A percentile compares a stretch with the other conserved stretches of the same genome.
These are phyloP conservation scores for Mustela lutreola DNA, from an alignment of 2,113 vertebrate genomes.

Conservation along the genomic window DNA sequence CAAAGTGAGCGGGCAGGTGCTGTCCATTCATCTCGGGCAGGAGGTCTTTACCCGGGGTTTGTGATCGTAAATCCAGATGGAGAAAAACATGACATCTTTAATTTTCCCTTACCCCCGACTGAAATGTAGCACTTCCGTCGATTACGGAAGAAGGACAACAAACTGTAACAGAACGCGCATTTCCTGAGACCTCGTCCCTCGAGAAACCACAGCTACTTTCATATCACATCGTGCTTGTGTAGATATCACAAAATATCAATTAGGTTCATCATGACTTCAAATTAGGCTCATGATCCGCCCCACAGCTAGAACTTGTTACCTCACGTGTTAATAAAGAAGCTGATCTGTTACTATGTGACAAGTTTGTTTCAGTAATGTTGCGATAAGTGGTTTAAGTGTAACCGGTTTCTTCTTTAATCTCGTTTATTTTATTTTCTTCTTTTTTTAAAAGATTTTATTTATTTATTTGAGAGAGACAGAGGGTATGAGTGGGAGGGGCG, in stretches of 20 bases:
- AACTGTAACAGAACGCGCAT: neutral
- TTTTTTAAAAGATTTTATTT: neutral
- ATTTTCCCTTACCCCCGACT: neutral
- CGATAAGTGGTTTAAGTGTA: neutral
- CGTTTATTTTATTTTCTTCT: neutral
- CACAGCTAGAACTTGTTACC: neutral
- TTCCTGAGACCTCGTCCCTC: neutral
- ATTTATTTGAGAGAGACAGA: neutral
- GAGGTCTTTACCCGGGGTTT: neutral
- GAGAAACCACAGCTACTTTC: neutral
- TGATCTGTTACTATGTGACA: neutral
- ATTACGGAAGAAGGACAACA: neutral
- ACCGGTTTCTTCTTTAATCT: neutral
- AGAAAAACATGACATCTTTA: neutral
- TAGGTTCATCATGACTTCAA: neutral
- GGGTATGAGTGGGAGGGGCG: neutral
- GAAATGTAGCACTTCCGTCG: neutral
- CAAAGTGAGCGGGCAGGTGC: neutral
- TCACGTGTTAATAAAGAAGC: constrained; percentile 4
- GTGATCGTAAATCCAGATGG: neutral
- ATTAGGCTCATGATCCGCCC: neutral
- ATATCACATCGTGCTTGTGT: neutral
- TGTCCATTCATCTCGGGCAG: neutral
- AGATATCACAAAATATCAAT: neutral
- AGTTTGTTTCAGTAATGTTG: neutral